A percentile compares a stretch with the other conserved stretches of the same genome.
These are phyloP conservation scores for Rhabditoides inermis DNA, from an alignment of 2,888 invertebrate species.

Conservation along the genomic window DNA sequence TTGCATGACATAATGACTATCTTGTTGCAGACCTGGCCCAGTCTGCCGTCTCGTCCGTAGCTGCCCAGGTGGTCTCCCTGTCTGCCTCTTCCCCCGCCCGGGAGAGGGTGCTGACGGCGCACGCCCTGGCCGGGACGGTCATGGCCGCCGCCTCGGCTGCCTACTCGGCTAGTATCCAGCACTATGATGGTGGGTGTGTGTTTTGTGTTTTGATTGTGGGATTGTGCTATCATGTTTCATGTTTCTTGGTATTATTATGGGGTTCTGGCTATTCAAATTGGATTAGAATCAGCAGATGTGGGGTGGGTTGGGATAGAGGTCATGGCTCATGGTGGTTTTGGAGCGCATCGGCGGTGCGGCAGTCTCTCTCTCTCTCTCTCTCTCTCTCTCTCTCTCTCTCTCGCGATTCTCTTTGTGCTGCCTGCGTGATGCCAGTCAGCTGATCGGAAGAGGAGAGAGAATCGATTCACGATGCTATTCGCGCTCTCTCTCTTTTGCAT, in stretches of 20 bases:
- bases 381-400: too few relatives aligned
- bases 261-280: constrained; percentile 1
- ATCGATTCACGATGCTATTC: too few relatives aligned
- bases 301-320: background rate
- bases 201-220: background rate
- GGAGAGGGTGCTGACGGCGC: constrained; percentile 57
- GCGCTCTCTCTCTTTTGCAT: too few relatives aligned
- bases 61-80: constrained; percentile 8
- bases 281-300: background rate
- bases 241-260: background rate
- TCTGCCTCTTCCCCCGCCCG: constrained; percentile 2
- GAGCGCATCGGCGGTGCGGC: too few relatives aligned
- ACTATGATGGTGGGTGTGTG: constrained; percentile 34
- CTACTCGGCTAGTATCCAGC: constrained; percentile 61
- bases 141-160: constrained; percentile 71
- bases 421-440: too few relatives aligned
- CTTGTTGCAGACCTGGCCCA: constrained; percentile 23
- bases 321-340: background rate
- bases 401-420: too few relatives aligned
- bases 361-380: too few relatives aligned
- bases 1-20: too few relatives aligned
- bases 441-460: too few relatives aligned
- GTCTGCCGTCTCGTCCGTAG: constrained; percentile 15
- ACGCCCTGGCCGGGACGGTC: constrained; percentile 62
- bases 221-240: background rate